Evolutionary conservation across 2,888 invertebrate genomes (phyloP).

Genomic region (Encarsia formosa): DNA sequence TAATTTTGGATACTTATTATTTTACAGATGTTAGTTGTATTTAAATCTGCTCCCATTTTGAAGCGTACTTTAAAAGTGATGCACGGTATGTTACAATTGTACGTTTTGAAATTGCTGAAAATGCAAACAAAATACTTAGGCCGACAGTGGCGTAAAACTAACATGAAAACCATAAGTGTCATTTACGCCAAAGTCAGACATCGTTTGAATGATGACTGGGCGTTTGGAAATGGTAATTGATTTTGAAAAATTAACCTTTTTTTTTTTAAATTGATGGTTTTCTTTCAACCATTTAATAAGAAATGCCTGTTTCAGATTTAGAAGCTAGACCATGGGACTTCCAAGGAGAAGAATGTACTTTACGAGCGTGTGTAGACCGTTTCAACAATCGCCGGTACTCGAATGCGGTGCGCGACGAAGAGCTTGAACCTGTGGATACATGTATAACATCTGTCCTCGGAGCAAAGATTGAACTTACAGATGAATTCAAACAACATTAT

Average conservation of each 20-base stretch:
- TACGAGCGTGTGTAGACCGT: slow-evolving; percentile 90
- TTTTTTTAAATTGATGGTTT: not conserved
- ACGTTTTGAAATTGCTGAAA: slow-evolving; percentile 94
- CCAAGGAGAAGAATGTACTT: slow-evolving; percentile 93
- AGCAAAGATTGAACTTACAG: slow-evolving; percentile 74
- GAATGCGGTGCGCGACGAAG: slow-evolving; percentile 53
- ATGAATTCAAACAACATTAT: slow-evolving; percentile 90
- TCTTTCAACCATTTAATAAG: too few relatives aligned
- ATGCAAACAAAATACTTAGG: slow-evolving; percentile 99
- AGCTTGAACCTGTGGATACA: slow-evolving; percentile 69
- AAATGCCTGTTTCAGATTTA: slow-evolving; percentile 73
- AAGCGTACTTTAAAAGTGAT: slow-evolving; percentile 93
- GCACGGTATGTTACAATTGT: slow-evolving; percentile 96
- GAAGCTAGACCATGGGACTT: slow-evolving; percentile 98
- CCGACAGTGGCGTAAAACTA: slow-evolving; percentile 97
- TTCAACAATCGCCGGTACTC: slow-evolving; percentile 89
- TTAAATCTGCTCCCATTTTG: slow-evolving; percentile 97
- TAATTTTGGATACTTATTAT: not conserved
- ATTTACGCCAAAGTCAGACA: slow-evolving; percentile 97
- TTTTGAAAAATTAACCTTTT: not conserved
- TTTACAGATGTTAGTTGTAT: slow-evolving; percentile 87
- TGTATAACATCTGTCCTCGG: slow-evolving; percentile 80
- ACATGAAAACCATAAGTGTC: slow-evolving; percentile 99
- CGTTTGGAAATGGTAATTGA: slow-evolving; percentile 84
- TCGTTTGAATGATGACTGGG: slow-evolving; percentile 98